Evolutionary conservation across 30 jellyfish, hydroid and myxozoan genomes (phyloP).

Genomic region (Cassiopea xamachana): DNA sequence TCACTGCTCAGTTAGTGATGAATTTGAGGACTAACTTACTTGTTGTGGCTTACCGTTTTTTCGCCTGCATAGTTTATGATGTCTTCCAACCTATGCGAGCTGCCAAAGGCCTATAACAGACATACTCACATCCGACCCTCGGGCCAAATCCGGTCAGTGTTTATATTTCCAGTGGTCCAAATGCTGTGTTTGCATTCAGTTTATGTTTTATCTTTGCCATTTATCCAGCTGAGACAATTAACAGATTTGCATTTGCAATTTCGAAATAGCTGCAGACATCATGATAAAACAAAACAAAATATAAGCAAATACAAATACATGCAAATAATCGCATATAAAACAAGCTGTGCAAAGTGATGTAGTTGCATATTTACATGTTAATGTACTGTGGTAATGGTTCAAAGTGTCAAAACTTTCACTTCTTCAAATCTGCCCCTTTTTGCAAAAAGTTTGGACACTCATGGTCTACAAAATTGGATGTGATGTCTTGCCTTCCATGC

Average conservation of each 20-base stretch:
- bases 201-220: background rate
- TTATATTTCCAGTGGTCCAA: slow-evolving; percentile 26
- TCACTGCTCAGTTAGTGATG: too few species aligned
- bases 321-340: background rate
- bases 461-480: background rate
- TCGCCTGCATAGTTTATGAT: too few species aligned
- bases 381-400: background rate
- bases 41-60: too few species aligned
- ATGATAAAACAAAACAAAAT: background rate
- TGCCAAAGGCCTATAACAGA: too few species aligned
- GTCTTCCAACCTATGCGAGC: too few species aligned
- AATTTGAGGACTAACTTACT: too few species aligned
- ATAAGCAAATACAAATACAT: background rate
- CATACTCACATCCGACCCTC: background rate
- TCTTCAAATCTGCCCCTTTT: background rate
- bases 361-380: background rate
- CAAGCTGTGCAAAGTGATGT: background rate
- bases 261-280: background rate
- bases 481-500: too few species aligned
- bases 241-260: background rate
- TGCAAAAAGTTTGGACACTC: background rate
- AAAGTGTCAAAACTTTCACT: background rate
- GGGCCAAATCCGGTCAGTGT: slow-evolving; percentile 30
- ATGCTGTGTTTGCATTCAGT: background rate
- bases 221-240: background rate